Conservation (phyloP, 2,888 invertebrate genomes). For the Luperina testacea region DNA sequence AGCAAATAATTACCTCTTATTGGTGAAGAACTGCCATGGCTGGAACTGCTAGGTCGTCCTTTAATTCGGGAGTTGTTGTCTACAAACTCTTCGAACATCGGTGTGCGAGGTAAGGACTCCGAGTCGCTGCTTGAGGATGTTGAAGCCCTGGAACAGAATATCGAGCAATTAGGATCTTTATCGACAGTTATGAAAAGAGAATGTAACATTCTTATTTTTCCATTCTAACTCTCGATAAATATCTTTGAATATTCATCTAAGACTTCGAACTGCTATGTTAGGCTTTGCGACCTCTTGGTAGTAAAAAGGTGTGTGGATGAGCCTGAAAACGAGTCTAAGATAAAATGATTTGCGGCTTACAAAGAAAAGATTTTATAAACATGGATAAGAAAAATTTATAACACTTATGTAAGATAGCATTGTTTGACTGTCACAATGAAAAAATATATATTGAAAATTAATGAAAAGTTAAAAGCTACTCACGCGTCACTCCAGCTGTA, state of each 20-base stretch:
- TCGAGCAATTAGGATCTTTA: background rate
- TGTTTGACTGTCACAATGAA: background rate
- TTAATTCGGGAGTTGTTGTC: conserved; percentile 74
- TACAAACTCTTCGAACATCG: conserved; percentile 87
- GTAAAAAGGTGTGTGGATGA: background rate
- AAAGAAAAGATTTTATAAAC: background rate
- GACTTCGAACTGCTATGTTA: background rate
- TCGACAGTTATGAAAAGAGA: background rate
- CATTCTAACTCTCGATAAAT: too few species aligned
- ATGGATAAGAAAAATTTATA: too few species aligned
- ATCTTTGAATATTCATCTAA: background rate
- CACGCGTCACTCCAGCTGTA: conserved; percentile 87
- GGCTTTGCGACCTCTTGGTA: background rate
- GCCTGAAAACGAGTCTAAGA: background rate
- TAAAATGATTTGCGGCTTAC: background rate
- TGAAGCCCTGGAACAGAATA: conserved; percentile 74
- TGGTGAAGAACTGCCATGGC: conserved; percentile 80
- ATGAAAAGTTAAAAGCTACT: conserved; percentile 56
- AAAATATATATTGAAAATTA: background rate
- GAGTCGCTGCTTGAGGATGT: conserved; percentile 87
- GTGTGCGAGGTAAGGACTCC: conserved; percentile 86
- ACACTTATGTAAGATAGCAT: background rate
- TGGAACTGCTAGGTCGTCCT: conserved; percentile 75
- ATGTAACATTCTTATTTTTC: too few species aligned
- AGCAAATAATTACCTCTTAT: conserved; percentile 75